Base-by-base conservation (phyloP, 1,140 invertebrate species). In the Zeugodacus cucurbitae region DNA sequence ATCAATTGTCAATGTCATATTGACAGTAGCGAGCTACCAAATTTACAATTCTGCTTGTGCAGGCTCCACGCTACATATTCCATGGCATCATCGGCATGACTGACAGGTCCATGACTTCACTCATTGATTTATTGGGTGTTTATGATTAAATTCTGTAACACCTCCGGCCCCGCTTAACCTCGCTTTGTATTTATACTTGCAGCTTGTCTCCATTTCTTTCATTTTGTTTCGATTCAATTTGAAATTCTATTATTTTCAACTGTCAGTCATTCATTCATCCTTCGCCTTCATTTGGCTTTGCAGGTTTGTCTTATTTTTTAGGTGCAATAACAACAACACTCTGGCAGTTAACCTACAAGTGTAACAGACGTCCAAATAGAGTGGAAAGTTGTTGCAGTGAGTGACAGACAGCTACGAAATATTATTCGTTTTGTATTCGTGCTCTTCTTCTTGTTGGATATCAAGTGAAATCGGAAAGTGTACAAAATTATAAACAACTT, bases 381-480 rank as follows among this genome's bases (percentile, higher is more conserved):
- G 11, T 26, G n/a, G 8, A 82, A 82, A 82, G 74, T 57, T 37
- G 34, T 58, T 86, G 48, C 3, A 59, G 6, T 32, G 44, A 86
- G 17, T 34, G 57, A 87, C 62, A 32, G 62, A n/a, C 59, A 87
- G 37, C 87, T 17, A 6, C 14, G 58, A 29, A 44, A 87, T 44
- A 64, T 62, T 67, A 62, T 11, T 64, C 58, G 29, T 86, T 87
- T 62, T 44, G 8, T 11, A 34, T 48, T 44, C n/a, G n/a, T 62
- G 57, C 58, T n/a, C 20, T 59, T 59, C 8, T 58, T 87, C 4
- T 86, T 58, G 59, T 37, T 37, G 8, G 44, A n/a, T 17, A 17
- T 67, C 82, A 70, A 14, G 34, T 88, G 74, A 86, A 88, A 88
- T 88, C 54, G 88, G 48, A 86, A 88, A 88, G 85, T 86, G 88